These are phyloP conservation scores for Eublepharis macularius DNA, from an alignment of 2,113 vertebrate species.

Conservation along the genomic window DNA sequence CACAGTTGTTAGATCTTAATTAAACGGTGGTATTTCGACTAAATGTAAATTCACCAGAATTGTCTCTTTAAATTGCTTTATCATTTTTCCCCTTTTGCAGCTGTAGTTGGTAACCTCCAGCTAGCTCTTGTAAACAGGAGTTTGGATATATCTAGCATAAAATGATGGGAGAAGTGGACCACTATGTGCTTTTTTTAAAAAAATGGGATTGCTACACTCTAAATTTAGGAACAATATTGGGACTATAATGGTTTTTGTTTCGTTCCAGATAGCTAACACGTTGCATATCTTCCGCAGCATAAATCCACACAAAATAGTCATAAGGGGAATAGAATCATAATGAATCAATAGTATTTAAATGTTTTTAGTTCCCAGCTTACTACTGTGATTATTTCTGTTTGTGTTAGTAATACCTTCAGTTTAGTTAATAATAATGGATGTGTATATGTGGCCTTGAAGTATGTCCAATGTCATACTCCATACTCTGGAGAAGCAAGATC, in stretches of 20 bases:
- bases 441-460: conserved; percentile 11
- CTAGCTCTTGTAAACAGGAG: background rate
- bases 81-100: background rate
- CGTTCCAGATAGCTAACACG: background rate
- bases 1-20: background rate
- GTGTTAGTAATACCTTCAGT: background rate
- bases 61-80: background rate
- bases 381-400: background rate
- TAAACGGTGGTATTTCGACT: background rate
- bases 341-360: background rate
- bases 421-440: background rate
- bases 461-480: background rate
- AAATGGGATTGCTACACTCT: background rate
- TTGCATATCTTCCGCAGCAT: background rate
- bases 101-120: background rate
- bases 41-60: background rate
- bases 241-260: background rate
- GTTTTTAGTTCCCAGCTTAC: background rate
- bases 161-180: background rate
- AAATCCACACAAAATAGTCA: background rate
- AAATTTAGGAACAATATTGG: background rate
- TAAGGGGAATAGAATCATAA: background rate
- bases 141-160: background rate
- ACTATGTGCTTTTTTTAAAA: background rate
- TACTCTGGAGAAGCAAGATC: background rate